These are phyloP conservation scores for Temnopleurus reevesii DNA, from an alignment of 53 echinoderm and acorn worm species.

Conservation along the genomic window DNA sequence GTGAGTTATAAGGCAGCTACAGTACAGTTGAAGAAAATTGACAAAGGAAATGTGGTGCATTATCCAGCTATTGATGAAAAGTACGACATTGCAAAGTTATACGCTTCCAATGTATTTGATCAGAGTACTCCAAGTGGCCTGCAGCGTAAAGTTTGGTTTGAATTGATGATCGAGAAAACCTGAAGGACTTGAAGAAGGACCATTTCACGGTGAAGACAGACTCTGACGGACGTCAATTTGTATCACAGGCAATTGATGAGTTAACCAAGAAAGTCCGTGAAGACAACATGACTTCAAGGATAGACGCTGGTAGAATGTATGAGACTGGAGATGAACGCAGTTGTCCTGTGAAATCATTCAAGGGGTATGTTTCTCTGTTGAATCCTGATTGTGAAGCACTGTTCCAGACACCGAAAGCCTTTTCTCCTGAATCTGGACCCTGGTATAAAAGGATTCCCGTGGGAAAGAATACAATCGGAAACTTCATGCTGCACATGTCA, in stretches of 20 bases:
- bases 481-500: not conserved
- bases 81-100: slow-evolving; percentile 11
- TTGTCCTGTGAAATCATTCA: slow-evolving; percentile 1
- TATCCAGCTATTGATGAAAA: slow-evolving; percentile 11
- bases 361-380: not conserved
- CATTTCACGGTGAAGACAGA: not conserved
- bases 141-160: not conserved
- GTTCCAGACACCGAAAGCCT: not conserved
- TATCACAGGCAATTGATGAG: slow-evolving; percentile 13
- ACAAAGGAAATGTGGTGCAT: not conserved
- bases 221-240: slow-evolving; percentile 14
- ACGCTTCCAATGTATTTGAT: not conserved
- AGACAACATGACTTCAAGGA: not conserved
- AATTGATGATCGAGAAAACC: slow-evolving; percentile 7
- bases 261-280: slow-evolving; percentile 8
- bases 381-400: not conserved
- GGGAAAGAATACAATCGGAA: not conserved
- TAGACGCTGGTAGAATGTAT: slow-evolving; percentile 21
- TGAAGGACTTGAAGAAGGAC: not conserved
- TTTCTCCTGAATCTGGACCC: not conserved
- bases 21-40: not conserved
- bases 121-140: not conserved
- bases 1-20: not conserved
- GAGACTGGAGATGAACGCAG: not conserved
- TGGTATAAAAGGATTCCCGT: not conserved